A percentile compares a stretch with the other conserved stretches of the same genome.
These are phyloP conservation scores for Lasioglossum albipes DNA, from an alignment of 1,140 invertebrate species.

Conservation along the genomic window DNA sequence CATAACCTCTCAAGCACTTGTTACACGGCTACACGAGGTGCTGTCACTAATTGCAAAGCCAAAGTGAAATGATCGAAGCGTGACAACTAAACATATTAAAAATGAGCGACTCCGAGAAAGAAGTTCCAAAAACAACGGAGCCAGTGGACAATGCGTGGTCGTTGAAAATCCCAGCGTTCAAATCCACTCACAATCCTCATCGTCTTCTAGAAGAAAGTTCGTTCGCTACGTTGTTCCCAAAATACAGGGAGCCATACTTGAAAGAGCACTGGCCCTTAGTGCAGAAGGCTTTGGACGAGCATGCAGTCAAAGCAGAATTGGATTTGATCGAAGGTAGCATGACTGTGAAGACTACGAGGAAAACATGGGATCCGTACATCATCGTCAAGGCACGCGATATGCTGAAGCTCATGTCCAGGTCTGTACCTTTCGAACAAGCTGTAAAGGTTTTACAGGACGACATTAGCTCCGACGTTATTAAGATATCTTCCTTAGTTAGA, in stretches of 20 bases:
- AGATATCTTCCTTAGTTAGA: conserved; percentile 93
- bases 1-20: too few relatives aligned
- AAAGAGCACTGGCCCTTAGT: conserved; percentile 97
- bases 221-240: conserved; percentile 91
- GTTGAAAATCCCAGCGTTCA: conserved; percentile 94
- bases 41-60: too few relatives aligned
- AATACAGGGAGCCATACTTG: conserved; percentile 98
- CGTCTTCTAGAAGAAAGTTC: conserved; percentile 88
- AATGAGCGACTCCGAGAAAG: conserved; percentile 71
- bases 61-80: too few relatives aligned
- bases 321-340: conserved; percentile 98
- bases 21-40: too few relatives aligned
- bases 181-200: conserved; percentile 93
- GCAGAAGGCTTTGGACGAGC: conserved; percentile 89
- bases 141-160: conserved; percentile 92
- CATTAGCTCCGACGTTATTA: conserved; percentile 96
- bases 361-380: conserved; percentile 99
- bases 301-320: conserved; percentile 93
- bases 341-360: conserved; percentile 96
- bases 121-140: conserved; percentile 69
- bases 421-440: conserved; percentile 98
- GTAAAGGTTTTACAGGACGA: conserved; percentile 93
- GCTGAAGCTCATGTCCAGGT: conserved; percentile 96
- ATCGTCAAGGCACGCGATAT: conserved; percentile 98
- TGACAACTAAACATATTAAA: conserved; percentile 24